These are phyloP conservation scores for Dicerorhinus sumatrensis DNA, from an alignment of 2,113 vertebrate species.

Conservation along the genomic window DNA sequence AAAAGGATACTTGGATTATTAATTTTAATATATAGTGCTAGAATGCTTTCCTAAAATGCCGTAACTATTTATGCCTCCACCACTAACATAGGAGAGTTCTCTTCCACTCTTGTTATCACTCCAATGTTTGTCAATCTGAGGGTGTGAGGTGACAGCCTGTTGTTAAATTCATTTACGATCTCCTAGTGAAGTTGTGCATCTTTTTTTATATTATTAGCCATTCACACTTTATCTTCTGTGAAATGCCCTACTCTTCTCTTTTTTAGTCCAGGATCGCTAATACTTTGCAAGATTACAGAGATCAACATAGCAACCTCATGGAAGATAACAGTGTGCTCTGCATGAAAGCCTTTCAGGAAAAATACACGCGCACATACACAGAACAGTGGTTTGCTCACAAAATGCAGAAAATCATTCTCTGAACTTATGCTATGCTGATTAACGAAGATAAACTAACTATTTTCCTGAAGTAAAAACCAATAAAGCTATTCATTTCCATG, in stretches of 20 bases:
- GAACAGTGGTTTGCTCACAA: slow-evolving; percentile 53
- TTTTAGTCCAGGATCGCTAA: slow-evolving; percentile 74
- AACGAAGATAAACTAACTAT: slow-evolving; percentile 63
- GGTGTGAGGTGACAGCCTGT: not conserved
- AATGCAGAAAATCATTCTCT: slow-evolving; percentile 48
- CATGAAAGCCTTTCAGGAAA: slow-evolving; percentile 65
- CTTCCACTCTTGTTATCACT: not conserved
- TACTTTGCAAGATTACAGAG: slow-evolving; percentile 82
- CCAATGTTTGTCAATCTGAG: not conserved
- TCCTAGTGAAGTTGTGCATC: not conserved
- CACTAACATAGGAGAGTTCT: not conserved
- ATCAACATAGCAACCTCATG: slow-evolving; percentile 76
- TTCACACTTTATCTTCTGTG: not conserved
- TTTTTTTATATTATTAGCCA: not conserved
- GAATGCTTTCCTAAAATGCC: not conserved
- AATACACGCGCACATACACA: not conserved
- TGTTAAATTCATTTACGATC: not conserved
- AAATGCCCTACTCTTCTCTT: not conserved
- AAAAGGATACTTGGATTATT: not conserved
- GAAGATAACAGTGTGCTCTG: slow-evolving; percentile 81
- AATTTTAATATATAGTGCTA: not conserved
- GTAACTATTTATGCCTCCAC: not conserved
- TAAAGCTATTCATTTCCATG: slow-evolving; percentile 23
- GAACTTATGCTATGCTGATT: slow-evolving; percentile 44
- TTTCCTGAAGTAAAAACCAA: slow-evolving; percentile 63